These are phyloP conservation scores for Ophion slaviceki DNA, from an alignment of 2,888 invertebrate species.

Conservation along the genomic window DNA sequence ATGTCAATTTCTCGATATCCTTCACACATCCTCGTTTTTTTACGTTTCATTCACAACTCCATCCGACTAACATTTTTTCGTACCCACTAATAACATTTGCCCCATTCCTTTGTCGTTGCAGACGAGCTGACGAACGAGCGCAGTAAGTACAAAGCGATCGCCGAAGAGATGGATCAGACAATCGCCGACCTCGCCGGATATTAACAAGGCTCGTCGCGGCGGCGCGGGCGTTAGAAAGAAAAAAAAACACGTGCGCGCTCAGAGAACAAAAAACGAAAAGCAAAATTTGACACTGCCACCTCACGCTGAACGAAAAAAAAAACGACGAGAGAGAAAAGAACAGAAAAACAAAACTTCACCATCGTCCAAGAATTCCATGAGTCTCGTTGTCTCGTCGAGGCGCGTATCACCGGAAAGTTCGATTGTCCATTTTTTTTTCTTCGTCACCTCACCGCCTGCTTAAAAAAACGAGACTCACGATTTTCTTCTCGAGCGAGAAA, in stretches of 20 bases:
- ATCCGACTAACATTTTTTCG: constrained; percentile 66
- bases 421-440: constrained; percentile 50
- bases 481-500: constrained; percentile 45
- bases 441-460: constrained; percentile 54
- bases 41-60: constrained; percentile 53
- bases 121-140: constrained; percentile 95
- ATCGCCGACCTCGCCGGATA: constrained; percentile 98
- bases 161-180: constrained; percentile 98
- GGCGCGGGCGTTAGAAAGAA: constrained; percentile 41
- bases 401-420: constrained; percentile 54
- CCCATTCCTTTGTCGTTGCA: constrained; percentile 84
- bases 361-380: constrained; percentile 34
- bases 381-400: constrained; percentile 36
- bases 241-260: constrained; percentile 53
- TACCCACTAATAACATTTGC: constrained; percentile 73
- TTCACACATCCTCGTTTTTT: constrained; percentile 8
- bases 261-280: constrained; percentile 62
- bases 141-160: constrained; percentile 99
- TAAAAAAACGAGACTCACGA: constrained; percentile 29
- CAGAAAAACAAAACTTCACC: constrained; percentile 25
- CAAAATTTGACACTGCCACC: constrained; percentile 70
- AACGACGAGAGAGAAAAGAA: constrained; percentile 16
- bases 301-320: constrained; percentile 63
- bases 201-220: constrained; percentile 83
- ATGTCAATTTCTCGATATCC: neutral